Evolutionary conservation across 2,888 invertebrate genomes (phyloP).

Genomic region (Psylliodes chrysocephalus): DNA sequence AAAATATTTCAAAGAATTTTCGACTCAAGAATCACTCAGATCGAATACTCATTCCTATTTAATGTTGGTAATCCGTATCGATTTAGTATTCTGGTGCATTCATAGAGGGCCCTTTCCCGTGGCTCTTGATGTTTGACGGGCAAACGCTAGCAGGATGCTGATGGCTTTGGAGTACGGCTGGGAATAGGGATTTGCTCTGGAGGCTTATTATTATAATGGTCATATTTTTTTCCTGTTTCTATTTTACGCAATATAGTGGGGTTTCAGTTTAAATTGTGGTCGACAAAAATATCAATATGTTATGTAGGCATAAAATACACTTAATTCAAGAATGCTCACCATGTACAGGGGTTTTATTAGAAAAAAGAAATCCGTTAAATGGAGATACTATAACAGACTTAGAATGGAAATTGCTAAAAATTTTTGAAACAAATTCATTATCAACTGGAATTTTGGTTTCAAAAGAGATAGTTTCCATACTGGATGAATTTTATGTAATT

Average conservation of each 20-base stretch:
- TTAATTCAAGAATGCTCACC: too few species aligned
- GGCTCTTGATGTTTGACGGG: conserved; percentile 38
- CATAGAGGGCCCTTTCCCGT: conserved; percentile 36
- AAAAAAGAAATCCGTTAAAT: too few species aligned
- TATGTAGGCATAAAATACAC: too few species aligned
- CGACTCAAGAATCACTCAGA: conserved; percentile 58
- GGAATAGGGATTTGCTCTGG: conserved; percentile 41
- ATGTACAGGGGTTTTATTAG: too few species aligned
- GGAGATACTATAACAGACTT: too few species aligned
- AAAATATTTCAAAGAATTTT: conserved; percentile 55
- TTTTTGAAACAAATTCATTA: too few species aligned
- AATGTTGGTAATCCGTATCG: conserved; percentile 59
- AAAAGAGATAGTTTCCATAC: too few species aligned
- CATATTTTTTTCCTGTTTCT: conserved; percentile 22
- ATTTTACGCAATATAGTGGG: conserved; percentile 14
- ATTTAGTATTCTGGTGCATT: conserved; percentile 51
- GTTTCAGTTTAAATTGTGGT: neutral
- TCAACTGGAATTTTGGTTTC: too few species aligned
- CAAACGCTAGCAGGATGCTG: conserved; percentile 38
- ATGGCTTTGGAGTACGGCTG: conserved; percentile 35
- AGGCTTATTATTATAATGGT: conserved; percentile 40
- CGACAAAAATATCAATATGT: too few species aligned
- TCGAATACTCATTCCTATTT: conserved; percentile 51
- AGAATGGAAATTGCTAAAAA: too few species aligned
- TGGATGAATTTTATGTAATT: too few species aligned